Conservation (phyloP, 2,797 vertebrate genomes). For the Gobionotothen gibberifrons region DNA sequence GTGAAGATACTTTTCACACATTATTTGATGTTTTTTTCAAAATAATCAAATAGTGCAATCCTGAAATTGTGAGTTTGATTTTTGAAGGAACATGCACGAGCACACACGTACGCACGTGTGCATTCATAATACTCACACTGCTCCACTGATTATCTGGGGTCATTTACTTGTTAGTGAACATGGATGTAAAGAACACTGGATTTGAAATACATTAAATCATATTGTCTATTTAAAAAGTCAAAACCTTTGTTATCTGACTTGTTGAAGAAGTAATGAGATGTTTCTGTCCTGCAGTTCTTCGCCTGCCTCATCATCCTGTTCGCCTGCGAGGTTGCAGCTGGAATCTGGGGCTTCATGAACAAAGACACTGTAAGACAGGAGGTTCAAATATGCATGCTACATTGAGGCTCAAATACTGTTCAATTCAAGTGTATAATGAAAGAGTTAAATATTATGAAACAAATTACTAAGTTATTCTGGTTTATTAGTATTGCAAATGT, state of each 20-base stretch:
- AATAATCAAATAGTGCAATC: no score
- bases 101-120: background rate
- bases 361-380: constrained; percentile 88
- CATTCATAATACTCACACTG: no score
- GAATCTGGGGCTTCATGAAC: constrained; percentile 97
- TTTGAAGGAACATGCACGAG: no score
- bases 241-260: background rate
- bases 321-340: constrained; percentile 95
- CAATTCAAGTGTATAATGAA: background rate
- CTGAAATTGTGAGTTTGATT: no score
- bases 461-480: no score
- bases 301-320: constrained; percentile 96
- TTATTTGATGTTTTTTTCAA: no score
- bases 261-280: background rate
- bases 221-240: background rate
- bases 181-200: background rate
- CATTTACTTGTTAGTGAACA: background rate
- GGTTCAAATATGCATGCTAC: background rate
- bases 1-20: no score
- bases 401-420: background rate
- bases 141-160: background rate
- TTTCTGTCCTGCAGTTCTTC: constrained; percentile 88
- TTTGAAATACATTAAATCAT: background rate
- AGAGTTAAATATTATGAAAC: background rate
- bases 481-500: no score